These are phyloP conservation scores for Pseudomyrmex concolor DNA, from an alignment of 1,140 invertebrate genomes.

Conservation along the genomic window DNA sequence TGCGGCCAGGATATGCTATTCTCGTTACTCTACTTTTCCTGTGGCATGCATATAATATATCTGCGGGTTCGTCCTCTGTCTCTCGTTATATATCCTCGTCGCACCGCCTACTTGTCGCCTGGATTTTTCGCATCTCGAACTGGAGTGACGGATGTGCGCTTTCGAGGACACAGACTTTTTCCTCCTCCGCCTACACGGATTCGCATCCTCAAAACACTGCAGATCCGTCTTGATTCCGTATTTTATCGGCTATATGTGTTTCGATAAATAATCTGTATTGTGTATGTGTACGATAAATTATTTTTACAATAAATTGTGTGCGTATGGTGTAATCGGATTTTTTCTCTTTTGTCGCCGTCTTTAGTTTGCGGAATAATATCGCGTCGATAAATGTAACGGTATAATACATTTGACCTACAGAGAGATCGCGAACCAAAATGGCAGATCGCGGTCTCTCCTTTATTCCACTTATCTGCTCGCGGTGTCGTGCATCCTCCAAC, in stretches of 20 bases:
- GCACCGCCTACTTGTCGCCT: slow-evolving; percentile 16
- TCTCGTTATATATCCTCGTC: not conserved
- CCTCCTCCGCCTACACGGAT: not conserved
- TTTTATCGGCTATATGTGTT: too few relatives aligned
- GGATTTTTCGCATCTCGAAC: slow-evolving; percentile 1
- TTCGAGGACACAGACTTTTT: not conserved
- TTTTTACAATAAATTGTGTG: not conserved
- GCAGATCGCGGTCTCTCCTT: not conserved
- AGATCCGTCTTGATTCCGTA: too few relatives aligned
- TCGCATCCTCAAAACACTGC: too few relatives aligned
- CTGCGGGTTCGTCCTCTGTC: slow-evolving; percentile 23
- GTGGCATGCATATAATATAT: slow-evolving; percentile 40
- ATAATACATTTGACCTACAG: slow-evolving; percentile 1
- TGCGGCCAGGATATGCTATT: not conserved
- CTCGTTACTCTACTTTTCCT: slow-evolving; percentile 60
- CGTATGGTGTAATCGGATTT: not conserved
- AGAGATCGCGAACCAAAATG: slow-evolving; percentile 13
- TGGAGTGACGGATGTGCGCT: slow-evolving; percentile 8
- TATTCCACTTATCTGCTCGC: slow-evolving; percentile 3
- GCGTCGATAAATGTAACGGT: slow-evolving; percentile 18
- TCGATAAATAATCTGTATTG: too few relatives aligned
- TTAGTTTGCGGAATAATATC: not conserved
- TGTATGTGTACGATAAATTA: too few relatives aligned
- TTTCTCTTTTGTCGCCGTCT: not conserved
- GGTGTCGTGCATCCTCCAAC: not conserved